These are phyloP conservation scores for Allolobophora icterica DNA, from an alignment of 2,888 invertebrate species.

Conservation along the genomic window DNA sequence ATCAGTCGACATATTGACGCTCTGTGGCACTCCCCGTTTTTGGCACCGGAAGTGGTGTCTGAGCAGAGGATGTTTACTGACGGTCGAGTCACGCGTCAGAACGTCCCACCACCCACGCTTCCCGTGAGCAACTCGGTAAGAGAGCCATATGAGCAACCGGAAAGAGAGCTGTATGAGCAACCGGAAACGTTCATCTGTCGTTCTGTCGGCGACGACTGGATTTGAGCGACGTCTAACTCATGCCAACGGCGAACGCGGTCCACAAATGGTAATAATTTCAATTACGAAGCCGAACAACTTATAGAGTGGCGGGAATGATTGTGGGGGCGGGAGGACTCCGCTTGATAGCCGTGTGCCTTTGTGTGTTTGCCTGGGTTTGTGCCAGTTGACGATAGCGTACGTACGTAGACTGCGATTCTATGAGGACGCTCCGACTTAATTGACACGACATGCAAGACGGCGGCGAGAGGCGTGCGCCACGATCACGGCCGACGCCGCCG, in stretches of 20 bases:
- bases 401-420: not conserved
- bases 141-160: not conserved
- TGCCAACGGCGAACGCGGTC: not conserved
- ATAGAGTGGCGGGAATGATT: not conserved
- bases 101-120: not conserved
- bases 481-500: not conserved
- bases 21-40: not conserved
- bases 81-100: conserved; percentile 1
- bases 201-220: not conserved
- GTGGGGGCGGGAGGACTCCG: not conserved
- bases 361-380: not conserved
- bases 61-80: not conserved
- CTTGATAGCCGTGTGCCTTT: not conserved
- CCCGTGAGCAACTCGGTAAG: not conserved
- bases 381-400: not conserved
- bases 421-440: not conserved
- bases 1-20: not conserved
- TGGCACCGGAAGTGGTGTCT: conserved; percentile 2
- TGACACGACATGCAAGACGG: conserved; percentile 2
- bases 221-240: not conserved
- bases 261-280: not conserved
- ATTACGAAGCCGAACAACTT: not conserved
- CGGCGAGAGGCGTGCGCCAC: conserved; percentile 11
- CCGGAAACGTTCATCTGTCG: not conserved
- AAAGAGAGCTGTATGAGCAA: not conserved